Conservation (phyloP, 2,797 vertebrate species). For the Mareca penelope region DNA sequence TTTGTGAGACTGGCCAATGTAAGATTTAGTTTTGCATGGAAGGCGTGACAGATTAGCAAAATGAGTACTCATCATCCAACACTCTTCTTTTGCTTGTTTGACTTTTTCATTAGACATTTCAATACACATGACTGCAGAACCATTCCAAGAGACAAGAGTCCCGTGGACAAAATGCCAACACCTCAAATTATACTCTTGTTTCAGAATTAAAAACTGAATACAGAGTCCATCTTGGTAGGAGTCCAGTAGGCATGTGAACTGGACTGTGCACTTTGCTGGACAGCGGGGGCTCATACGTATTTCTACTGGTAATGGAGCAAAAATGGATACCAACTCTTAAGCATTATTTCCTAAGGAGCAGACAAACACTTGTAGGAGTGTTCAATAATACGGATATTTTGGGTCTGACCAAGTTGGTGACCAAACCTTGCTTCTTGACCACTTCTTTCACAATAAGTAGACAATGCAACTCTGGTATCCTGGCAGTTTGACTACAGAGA, state of each 20-base stretch:
- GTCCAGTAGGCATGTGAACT: neutral
- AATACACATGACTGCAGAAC: neutral
- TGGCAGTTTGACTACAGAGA: neutral
- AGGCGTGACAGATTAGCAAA: neutral
- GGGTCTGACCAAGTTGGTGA: neutral
- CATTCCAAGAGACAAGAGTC: neutral
- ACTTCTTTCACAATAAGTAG: neutral
- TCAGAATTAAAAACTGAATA: neutral
- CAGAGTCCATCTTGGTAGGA: neutral
- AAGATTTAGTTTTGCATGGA: neutral
- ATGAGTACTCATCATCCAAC: neutral
- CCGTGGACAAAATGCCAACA: neutral
- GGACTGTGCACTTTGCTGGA: neutral
- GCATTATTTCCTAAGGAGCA: neutral
- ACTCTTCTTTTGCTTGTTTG: neutral
- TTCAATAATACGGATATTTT: neutral
- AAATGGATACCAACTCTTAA: neutral
- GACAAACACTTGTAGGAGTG: neutral
- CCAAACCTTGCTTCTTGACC: neutral
- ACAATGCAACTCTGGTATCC: neutral
- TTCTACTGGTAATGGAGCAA: neutral
- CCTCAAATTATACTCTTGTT: neutral
- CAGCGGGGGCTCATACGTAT: neutral
- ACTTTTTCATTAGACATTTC: neutral
- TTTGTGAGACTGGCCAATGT: neutral